Evolutionary conservation across 2,797 vertebrate species (phyloP), one percentile per base, ranked within the genome.

Genomic region (Myotis daubentonii): DNA sequence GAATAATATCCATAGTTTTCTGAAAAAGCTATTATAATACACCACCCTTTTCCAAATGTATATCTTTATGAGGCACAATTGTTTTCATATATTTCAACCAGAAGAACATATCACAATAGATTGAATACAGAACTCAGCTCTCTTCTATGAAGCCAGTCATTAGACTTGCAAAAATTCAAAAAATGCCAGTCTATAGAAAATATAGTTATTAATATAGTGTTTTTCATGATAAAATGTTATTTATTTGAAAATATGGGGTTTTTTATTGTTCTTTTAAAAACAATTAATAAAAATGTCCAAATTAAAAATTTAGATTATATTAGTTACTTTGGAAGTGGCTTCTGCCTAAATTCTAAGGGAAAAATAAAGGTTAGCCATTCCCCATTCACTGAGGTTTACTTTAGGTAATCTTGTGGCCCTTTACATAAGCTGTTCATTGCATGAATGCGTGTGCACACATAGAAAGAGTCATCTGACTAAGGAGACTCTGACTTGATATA

Each of bases 141-240:
- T 85, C 16, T 76, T 76, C 8, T 41, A 22, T 87, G 62, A 94
- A 71, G 2, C 16, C 36, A 41, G 4, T 49, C 23, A 11, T 49
- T 95, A 86, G 28, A 22, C 74, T 90, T 81, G 33, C 36, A 36
- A 70, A 74, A 85, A 33, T 55, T 22, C 6, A 36, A 94, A 84
- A 19, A 41, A 10, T 82, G 28, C 12, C 23, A 85, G 47, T 47
- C 6, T 91, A 89, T 41, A 91, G 78, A 53, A 86, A 82, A 38
- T n/a, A 30, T n/a, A 53, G 5, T 79, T 87, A 70, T 70, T 89
- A 86, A 44, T 47, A 36, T 41, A 66, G 3, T 87, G 70, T 79
- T 55, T 89, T 89, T 79, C 94, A 84, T 53, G 72, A 44, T n/a
- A 85, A 76, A 76, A 20, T 76, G 2, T 84, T 66, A 79, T 90